A percentile compares a stretch with the other conserved stretches of the same genome.
Conservation (phyloP, 1,140 invertebrate species). For the Nephotettix cincticeps region DNA sequence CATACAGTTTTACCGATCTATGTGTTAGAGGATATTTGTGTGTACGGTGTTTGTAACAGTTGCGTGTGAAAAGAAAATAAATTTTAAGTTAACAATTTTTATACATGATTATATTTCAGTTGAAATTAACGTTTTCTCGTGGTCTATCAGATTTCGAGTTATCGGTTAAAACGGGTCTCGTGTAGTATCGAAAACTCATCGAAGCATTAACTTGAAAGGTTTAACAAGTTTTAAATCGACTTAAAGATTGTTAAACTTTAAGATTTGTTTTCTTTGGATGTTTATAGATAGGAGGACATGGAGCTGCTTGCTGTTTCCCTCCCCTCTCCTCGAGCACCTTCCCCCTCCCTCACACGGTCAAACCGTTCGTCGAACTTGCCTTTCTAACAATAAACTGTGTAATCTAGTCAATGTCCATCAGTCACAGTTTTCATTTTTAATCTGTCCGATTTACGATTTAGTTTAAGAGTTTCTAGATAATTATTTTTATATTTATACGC, state of each 20-base stretch:
- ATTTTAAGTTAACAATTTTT: not conserved
- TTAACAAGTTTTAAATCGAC: not conserved
- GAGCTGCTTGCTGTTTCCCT: not conserved
- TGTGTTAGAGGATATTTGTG: slow-evolving; percentile 4
- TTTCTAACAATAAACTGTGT: slow-evolving; percentile 14
- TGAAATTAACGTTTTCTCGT: slow-evolving; percentile 21
- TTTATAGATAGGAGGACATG: not conserved
- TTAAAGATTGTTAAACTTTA: slow-evolving; percentile 9
- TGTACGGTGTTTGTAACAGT: slow-evolving; percentile 11
- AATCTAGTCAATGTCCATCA: not conserved
- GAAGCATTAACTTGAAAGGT: slow-evolving; percentile 9
- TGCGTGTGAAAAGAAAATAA: slow-evolving; percentile 7
- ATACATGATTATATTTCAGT: not conserved
- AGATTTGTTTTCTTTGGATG: not conserved
- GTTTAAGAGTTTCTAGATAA: too few species aligned
- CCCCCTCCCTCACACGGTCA: not conserved
- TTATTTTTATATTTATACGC: too few species aligned
- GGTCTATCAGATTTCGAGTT: slow-evolving; percentile 29
- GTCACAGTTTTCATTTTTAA: not conserved
- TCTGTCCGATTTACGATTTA: not conserved
- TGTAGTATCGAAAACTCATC: slow-evolving; percentile 20
- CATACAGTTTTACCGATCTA: not conserved
- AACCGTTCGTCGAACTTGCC: not conserved
- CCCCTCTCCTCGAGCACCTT: not conserved
- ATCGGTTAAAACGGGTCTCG: slow-evolving; percentile 32